Conservation (phyloP, 2,113 vertebrate species). For the Calidris pugnax region DNA sequence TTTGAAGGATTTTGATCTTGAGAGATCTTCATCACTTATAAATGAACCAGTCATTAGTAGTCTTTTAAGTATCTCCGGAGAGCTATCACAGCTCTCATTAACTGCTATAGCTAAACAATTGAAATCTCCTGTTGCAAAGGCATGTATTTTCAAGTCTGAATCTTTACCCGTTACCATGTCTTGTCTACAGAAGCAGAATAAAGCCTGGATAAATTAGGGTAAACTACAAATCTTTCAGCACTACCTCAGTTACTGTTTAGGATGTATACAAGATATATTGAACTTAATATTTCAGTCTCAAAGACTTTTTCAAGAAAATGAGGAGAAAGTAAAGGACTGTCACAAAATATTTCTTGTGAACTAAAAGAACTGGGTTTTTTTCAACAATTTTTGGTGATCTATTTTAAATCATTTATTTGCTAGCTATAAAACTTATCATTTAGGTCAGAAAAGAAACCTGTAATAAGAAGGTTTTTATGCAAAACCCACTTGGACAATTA, state of each 20-base stretch:
- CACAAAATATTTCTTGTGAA: neutral
- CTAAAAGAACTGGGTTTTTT: neutral
- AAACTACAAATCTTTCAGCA: neutral
- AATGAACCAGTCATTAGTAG: constrained; percentile 63
- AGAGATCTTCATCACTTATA: constrained; percentile 68
- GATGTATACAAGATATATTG: neutral
- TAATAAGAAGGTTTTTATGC: neutral
- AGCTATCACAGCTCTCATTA: constrained; percentile 60
- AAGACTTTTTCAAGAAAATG: neutral
- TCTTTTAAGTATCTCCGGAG: constrained; percentile 51
- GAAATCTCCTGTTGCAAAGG: constrained; percentile 20
- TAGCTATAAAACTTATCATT: neutral
- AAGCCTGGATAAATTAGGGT: constrained; percentile 21
- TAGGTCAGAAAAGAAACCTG: neutral
- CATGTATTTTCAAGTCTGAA: constrained; percentile 28
- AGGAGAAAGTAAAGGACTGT: neutral
- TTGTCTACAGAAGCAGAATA: constrained; percentile 2
- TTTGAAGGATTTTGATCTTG: constrained; percentile 44
- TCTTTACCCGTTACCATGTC: neutral
- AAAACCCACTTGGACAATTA: neutral
- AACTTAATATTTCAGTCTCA: neutral
- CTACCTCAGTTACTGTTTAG: neutral
- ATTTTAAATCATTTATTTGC: neutral
- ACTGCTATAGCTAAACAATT: constrained; percentile 29
- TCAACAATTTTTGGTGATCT: neutral